Percentiles rank a stretch among this genome's conserved stretches.
phyloP scores from a whole-genome alignment of 2,797 vertebrate species.

The Oreochromis grahami region DNA sequence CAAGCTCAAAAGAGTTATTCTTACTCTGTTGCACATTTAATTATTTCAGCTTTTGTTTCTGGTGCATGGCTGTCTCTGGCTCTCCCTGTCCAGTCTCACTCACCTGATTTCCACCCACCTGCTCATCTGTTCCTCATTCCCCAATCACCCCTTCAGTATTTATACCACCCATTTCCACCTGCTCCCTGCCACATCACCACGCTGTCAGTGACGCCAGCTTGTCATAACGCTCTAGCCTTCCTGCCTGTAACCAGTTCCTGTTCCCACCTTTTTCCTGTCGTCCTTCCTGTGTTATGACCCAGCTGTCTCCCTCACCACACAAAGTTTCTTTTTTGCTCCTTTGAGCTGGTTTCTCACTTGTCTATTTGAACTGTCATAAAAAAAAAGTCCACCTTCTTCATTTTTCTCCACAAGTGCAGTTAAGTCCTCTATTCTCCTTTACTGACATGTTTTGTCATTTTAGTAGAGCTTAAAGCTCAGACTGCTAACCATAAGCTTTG shows the following conservation, averaged over 20 bases:
- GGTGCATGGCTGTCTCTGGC: background rate
- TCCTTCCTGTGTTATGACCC: background rate
- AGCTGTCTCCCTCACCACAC: background rate
- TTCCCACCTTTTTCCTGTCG: background rate
- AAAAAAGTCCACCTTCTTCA: background rate
- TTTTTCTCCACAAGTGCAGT: background rate
- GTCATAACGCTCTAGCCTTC: background rate
- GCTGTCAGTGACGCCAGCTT: background rate
- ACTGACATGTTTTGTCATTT: background rate
- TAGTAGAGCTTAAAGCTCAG: background rate
- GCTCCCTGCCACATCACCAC: background rate
- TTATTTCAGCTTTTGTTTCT: background rate
- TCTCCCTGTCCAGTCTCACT: background rate
- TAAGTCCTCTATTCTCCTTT: background rate
- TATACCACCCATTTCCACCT: background rate
- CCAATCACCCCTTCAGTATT: background rate
- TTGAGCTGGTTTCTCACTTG: background rate
- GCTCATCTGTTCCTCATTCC: background rate
- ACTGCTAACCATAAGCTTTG: background rate
- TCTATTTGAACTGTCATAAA: background rate
- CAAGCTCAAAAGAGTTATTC: background rate
- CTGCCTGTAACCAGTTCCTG: background rate
- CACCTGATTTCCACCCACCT: background rate
- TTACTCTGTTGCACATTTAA: background rate
- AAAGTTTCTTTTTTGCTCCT: background rate